A percentile compares a stretch with the other conserved stretches of the same genome.
Conservation (phyloP, 2,113 vertebrate species). For the Tragelaphus strepsiceros region DNA sequence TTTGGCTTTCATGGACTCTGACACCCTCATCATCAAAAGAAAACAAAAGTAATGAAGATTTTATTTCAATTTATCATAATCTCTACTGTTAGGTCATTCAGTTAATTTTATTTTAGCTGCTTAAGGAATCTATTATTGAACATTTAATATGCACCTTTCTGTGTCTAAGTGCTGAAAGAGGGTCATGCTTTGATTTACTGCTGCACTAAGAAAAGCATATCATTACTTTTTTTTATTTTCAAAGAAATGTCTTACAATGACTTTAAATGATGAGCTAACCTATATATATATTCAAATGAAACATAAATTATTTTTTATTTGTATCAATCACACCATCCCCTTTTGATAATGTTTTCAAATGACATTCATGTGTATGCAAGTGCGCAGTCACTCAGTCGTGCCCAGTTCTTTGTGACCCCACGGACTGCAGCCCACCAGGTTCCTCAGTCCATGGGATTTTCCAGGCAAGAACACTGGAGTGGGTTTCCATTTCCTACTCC, state of each 20-base stretch:
- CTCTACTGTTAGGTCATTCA: background rate
- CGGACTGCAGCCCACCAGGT: background rate
- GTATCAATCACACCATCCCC: background rate
- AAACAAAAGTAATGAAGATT: conserved; percentile 17
- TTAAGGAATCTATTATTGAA: background rate
- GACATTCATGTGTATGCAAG: background rate
- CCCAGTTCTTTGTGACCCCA: background rate
- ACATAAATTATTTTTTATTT: background rate
- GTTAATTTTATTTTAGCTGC: background rate
- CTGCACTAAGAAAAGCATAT: background rate
- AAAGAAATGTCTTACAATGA: background rate
- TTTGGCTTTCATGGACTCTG: background rate
- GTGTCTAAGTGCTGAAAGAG: background rate
- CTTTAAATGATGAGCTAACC: background rate
- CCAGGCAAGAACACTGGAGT: background rate
- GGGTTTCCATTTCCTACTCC: background rate
- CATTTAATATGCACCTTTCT: background rate
- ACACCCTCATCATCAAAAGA: background rate
- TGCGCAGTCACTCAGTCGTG: background rate
- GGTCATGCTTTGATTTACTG: background rate
- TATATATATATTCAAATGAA: background rate
- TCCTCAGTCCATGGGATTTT: background rate
- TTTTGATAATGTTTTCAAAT: background rate
- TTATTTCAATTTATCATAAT: conserved; percentile 20
- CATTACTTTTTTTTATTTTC: background rate